Percentiles rank a stretch among this genome's conserved stretches.
These are phyloP conservation scores for Merluccius polli DNA, from an alignment of 2,797 vertebrate species.

Conservation along the genomic window DNA sequence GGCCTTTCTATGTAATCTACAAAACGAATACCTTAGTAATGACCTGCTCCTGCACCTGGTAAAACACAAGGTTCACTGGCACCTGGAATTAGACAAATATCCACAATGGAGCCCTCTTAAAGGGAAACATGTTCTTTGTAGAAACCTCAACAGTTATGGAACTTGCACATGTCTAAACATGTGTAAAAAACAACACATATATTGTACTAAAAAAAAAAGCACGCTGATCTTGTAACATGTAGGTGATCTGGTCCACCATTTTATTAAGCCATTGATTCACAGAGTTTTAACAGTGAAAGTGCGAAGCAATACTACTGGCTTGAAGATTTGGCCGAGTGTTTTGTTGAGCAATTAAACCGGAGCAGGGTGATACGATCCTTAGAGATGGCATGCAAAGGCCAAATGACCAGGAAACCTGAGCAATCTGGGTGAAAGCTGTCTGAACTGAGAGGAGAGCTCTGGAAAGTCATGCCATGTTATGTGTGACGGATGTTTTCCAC, in stretches of 20 bases:
- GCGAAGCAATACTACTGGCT: slow-evolving; percentile 28
- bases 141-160: slow-evolving; percentile 7
- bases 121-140: slow-evolving; percentile 46
- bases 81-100: slow-evolving; percentile 76
- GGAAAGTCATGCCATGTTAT: slow-evolving; percentile 59
- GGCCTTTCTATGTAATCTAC: slow-evolving; percentile 69
- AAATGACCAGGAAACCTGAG: slow-evolving; percentile 68
- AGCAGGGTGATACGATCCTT: slow-evolving; percentile 69
- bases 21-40: slow-evolving; percentile 79
- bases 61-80: slow-evolving; percentile 70
- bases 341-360: slow-evolving; percentile 65
- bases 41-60: slow-evolving; percentile 74
- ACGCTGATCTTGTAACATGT: not conserved
- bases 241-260: not conserved
- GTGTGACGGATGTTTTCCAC: slow-evolving; percentile 62
- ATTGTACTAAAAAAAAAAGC: not conserved
- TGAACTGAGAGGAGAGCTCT: slow-evolving; percentile 49
- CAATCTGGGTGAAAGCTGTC: slow-evolving; percentile 64
- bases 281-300: slow-evolving; percentile 31
- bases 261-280: slow-evolving; percentile 19
- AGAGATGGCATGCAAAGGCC: slow-evolving; percentile 66
- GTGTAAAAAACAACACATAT: slow-evolving; percentile 17
- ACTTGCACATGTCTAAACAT: slow-evolving; percentile 18
- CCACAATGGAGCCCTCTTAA: slow-evolving; percentile 63
- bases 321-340: slow-evolving; percentile 50